A percentile compares a stretch with the other conserved stretches of the same genome.
Evolutionary conservation across 2,797 vertebrate genomes (phyloP).

Genomic region (Dicrostonyx torquatus): DNA sequence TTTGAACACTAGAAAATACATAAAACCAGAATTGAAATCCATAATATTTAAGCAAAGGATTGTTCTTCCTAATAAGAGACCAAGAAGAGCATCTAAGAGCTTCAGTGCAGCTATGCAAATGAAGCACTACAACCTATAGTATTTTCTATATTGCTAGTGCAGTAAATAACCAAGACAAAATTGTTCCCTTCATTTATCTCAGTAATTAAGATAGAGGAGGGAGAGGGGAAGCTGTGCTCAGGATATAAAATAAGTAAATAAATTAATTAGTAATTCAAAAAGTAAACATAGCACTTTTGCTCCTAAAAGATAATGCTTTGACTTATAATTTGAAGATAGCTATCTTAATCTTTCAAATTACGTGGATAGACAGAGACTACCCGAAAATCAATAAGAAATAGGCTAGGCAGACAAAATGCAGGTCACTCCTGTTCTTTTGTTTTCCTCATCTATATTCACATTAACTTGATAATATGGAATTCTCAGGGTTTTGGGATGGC

Average conservation of each 20-base stretch:
- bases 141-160: neutral
- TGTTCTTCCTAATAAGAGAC: neutral
- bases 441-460: neutral
- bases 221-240: neutral
- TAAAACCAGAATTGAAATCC: neutral
- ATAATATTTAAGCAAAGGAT: neutral
- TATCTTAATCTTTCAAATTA: neutral
- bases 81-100: neutral
- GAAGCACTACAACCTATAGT: neutral
- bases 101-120: neutral
- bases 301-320: neutral
- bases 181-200: neutral
- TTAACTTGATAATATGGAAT: neutral
- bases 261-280: neutral
- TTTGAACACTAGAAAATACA: neutral
- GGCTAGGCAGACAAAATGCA: neutral
- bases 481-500: neutral
- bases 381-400: neutral
- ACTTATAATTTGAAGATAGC: neutral
- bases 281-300: neutral
- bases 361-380: neutral
- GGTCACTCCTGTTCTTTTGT: neutral
- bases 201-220: neutral
- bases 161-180: neutral
- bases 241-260: neutral